Conservation (phyloP, 2,113 vertebrate genomes). For the Salvelinus alpinus region DNA sequence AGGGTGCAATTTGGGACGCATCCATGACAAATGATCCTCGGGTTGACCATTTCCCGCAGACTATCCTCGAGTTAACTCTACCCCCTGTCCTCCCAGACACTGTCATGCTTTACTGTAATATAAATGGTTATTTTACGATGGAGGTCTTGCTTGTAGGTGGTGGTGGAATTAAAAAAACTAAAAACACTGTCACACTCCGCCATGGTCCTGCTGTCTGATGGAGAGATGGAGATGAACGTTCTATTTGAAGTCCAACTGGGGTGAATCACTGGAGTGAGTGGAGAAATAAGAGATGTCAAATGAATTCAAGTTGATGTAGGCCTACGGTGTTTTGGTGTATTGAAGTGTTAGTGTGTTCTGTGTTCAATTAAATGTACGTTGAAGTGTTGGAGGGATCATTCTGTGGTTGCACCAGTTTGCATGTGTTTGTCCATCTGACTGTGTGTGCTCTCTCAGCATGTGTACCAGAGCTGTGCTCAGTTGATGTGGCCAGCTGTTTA, state of each 20-base stretch:
- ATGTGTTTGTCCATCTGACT: not conserved
- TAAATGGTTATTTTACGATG: slow-evolving; percentile 30
- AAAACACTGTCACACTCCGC: not conserved
- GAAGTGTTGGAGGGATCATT: no score
- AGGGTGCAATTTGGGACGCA: no score
- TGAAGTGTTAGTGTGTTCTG: no score
- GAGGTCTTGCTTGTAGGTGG: slow-evolving; percentile 27
- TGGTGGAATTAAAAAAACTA: not conserved
- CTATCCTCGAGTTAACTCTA: slow-evolving; percentile 22
- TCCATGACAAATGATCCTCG: not conserved
- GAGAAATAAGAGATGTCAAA: no score
- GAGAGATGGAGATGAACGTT: not conserved
- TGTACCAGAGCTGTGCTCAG: not conserved
- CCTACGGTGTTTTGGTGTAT: no score
- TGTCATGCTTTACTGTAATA: slow-evolving; percentile 25
- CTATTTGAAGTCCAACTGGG: not conserved
- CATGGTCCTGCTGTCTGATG: not conserved
- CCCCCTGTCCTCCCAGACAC: not conserved
- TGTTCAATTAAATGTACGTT: no score
- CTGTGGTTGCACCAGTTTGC: no score
- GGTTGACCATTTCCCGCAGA: slow-evolving; percentile 14
- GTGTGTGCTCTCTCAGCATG: not conserved
- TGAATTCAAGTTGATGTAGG: no score
- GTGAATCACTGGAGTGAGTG: not conserved
- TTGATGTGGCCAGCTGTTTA: not conserved